Base-by-base conservation (phyloP, 2,113 vertebrate genomes). In the Podarcis cretensis region DNA sequence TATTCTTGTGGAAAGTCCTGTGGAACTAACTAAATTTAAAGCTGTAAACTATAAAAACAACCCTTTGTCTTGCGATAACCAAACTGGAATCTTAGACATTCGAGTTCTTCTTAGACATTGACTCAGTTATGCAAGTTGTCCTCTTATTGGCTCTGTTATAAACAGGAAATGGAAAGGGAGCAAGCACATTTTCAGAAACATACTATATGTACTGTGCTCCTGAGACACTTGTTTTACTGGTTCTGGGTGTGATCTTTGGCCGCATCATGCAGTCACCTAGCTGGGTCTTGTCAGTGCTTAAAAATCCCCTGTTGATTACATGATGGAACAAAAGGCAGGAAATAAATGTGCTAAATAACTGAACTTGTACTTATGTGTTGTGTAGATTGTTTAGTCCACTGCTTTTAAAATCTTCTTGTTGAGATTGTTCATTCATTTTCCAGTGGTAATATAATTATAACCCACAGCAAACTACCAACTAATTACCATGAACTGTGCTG, bases 111-210 rank as follows among this genome's bases (percentile, higher is more conserved):
- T 65, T 37, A 66, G 23, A 71, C 73, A 35, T 80, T 20, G 48
- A 37, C 65, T 66, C 30, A 83, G n/a, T 48, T 63, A 59, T 68
- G 59, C 74, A 77, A 77, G 13, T 78, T 43, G 57, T 43, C 35
- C 27, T 43, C 59, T 86, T 66, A 13, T 4, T 25, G 18, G 25
- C 13, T 65, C 32, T 21, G 4, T 40, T 7, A 30, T 25, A 35
- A 48, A 14, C 79, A 87, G 79, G 86, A 82, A 87, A 87, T 74
- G 21, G n/a, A 85, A 32, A 66, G 35, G 16, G n/a, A 48, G 27
- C 35, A 81, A 59, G 12, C 32, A 12, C 1, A 21, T 87, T 87
- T 87, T 74, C 18, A 63, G 66, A 74, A 81, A 43, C 18, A 4
- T 12, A 48, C 4, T 68, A 59, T 59, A n/a, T 37, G 6, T 48